A percentile compares a stretch with the other conserved stretches of the same genome.
These are phyloP conservation scores for Petaurus breviceps DNA, from an alignment of 2,113 vertebrate species.

Conservation along the genomic window DNA sequence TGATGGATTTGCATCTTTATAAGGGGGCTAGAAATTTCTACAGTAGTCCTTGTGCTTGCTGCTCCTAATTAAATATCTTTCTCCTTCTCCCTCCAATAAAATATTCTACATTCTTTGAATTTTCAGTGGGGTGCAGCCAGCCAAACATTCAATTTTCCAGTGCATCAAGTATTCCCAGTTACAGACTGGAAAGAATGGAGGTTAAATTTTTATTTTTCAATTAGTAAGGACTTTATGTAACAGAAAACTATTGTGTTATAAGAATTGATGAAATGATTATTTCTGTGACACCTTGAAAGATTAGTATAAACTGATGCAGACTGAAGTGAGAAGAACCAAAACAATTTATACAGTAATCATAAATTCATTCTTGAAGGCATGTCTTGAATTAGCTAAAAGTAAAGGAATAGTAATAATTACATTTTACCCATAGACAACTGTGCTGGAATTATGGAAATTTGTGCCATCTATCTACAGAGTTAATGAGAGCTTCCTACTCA, in stretches of 20 bases:
- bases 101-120: neutral
- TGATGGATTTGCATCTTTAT: neutral
- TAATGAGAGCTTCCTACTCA: neutral
- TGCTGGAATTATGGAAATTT: neutral
- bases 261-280: neutral
- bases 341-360: neutral
- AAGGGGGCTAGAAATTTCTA: neutral
- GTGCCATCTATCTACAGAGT: neutral
- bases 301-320: neutral
- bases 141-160: neutral
- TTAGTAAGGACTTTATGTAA: neutral
- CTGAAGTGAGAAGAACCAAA: neutral
- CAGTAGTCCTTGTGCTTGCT: neutral
- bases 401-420: neutral
- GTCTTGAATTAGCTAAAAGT: neutral
- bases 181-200: neutral
- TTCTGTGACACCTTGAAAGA: neutral
- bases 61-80: neutral
- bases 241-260: neutral
- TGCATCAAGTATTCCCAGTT: neutral
- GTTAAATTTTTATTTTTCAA: neutral
- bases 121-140: neutral
- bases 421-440: neutral
- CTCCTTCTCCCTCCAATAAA: neutral
- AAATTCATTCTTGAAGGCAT: neutral